Percentiles rank a stretch among this genome's conserved stretches.
Conservation (phyloP, 2,113 vertebrate genomes). For the Gnathonemus longibarbis region DNA sequence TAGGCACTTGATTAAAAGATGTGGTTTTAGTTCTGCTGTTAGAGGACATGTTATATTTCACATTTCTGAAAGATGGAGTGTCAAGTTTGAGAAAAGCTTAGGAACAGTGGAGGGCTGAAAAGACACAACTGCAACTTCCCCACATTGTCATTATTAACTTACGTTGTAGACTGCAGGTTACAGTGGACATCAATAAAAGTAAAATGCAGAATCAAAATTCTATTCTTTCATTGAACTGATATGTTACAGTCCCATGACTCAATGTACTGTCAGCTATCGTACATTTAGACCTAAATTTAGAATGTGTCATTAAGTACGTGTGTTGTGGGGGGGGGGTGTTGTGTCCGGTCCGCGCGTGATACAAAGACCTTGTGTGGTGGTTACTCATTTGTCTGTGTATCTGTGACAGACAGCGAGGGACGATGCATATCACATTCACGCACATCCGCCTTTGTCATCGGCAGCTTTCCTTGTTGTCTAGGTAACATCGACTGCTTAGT, state of each 20-base stretch:
- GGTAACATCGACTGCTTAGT: slow-evolving; percentile 12
- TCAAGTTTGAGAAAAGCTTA: neutral
- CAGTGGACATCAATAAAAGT: neutral
- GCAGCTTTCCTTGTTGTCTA: neutral
- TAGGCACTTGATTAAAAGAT: neutral
- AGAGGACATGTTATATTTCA: neutral
- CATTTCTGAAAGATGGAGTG: neutral
- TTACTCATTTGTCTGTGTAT: neutral
- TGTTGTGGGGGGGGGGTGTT: neutral
- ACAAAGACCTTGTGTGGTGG: neutral
- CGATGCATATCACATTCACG: neutral
- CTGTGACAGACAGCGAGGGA: neutral
- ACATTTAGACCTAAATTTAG: neutral
- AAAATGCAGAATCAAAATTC: neutral
- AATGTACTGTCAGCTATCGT: neutral
- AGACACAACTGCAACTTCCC: neutral
- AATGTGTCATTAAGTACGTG: neutral
- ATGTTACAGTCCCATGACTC: neutral
- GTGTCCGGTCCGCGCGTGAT: neutral
- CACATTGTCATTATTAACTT: neutral
- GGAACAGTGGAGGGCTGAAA: neutral
- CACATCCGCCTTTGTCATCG: neutral
- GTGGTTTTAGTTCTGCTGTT: neutral
- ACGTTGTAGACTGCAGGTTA: neutral
- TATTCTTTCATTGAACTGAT: neutral